Evolutionary conservation across 2,113 vertebrate species (phyloP).

Genomic region (Struthidea cinerea): DNA sequence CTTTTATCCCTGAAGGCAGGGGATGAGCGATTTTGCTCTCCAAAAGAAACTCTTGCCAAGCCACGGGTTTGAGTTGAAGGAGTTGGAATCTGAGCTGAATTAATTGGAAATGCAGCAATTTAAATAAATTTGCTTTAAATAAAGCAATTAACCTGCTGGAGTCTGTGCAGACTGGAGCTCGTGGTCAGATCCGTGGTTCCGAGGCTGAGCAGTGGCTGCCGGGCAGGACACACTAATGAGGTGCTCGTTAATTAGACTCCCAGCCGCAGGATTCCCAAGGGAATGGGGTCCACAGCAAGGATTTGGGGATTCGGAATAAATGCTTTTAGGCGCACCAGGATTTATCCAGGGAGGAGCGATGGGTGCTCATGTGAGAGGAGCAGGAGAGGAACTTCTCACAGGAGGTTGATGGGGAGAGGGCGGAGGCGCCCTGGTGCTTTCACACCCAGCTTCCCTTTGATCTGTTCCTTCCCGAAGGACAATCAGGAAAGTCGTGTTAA

Average conservation of each 20-base stretch:
- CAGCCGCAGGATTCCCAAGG: not conserved
- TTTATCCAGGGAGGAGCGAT: not conserved
- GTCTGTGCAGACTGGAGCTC: not conserved
- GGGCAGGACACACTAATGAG: not conserved
- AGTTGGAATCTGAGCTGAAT: not conserved
- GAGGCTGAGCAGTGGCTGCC: not conserved
- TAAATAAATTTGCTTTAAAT: not conserved
- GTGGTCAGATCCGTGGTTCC: not conserved
- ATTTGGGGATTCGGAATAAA: not conserved
- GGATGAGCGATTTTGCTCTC: not conserved
- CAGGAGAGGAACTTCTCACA: not conserved
- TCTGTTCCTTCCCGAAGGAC: not conserved
- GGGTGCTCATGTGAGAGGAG: not conserved
- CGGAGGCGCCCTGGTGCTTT: not conserved
- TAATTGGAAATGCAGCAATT: not conserved
- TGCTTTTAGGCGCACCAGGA: not conserved
- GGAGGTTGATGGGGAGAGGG: not conserved
- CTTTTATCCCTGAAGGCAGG: not conserved
- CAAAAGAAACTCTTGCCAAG: not conserved
- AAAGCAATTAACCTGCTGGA: not conserved
- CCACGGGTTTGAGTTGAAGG: not conserved
- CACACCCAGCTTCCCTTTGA: not conserved
- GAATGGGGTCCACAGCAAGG: not conserved
- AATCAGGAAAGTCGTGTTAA: accelerated
- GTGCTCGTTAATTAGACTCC: not conserved